Conservation (phyloP, 53 echinoderm and acorn worm species). For the Hippasteria phrygiana region DNA sequence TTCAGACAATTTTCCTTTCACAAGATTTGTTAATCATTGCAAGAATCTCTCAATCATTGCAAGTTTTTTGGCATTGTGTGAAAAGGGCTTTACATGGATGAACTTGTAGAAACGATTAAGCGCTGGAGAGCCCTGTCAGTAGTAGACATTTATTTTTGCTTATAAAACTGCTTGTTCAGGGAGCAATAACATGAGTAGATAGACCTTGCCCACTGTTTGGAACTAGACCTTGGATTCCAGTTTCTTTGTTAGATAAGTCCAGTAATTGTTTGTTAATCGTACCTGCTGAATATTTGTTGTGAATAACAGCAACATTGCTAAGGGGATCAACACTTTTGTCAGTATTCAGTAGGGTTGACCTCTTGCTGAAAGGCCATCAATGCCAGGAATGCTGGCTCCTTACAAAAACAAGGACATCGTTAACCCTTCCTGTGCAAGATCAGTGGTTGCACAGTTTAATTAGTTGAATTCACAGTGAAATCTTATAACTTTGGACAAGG, state of each 20-base stretch:
- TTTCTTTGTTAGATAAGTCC: conserved; percentile 1
- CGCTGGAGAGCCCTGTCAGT: too few relatives aligned
- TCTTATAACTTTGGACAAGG: neutral
- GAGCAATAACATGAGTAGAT: neutral
- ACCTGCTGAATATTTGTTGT: conserved; percentile 14
- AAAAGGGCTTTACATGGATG: too few relatives aligned
- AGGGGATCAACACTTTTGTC: neutral
- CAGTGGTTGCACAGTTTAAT: neutral
- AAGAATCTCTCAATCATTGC: too few relatives aligned
- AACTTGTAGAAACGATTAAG: too few relatives aligned
- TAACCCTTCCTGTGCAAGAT: neutral
- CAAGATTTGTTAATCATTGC: too few relatives aligned
- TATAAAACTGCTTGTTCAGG: neutral
- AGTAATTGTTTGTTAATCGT: conserved; percentile 51
- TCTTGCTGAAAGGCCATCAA: conserved; percentile 10
- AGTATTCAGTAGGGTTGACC: conserved; percentile 20
- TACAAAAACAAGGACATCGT: conserved; percentile 34
- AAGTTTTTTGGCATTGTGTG: too few relatives aligned
- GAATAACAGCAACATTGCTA: conserved; percentile 29
- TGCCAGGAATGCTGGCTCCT: neutral
- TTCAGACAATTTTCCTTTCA: too few relatives aligned
- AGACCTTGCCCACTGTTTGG: neutral
- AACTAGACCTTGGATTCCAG: neutral
- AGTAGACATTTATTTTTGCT: too few relatives aligned
- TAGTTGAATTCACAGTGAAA: neutral